Evolutionary conservation across 2,888 invertebrate species (phyloP).

Genomic region (Mesorhabditis sp.): DNA sequence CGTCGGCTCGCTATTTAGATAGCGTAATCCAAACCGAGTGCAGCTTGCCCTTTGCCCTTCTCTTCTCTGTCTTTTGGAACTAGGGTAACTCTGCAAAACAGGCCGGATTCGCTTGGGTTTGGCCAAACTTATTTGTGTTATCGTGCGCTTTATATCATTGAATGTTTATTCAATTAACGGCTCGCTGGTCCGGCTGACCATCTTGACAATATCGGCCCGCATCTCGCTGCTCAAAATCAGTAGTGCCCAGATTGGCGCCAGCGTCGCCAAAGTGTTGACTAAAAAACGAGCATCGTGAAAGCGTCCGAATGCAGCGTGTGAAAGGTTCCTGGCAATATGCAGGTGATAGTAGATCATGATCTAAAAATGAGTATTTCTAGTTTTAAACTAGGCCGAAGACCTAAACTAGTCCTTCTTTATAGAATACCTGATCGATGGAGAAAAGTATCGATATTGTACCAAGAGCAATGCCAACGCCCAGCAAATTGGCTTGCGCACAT

Average conservation of each 20-base stretch:
- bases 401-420: neutral
- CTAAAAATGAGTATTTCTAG: neutral
- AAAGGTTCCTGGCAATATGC: neutral
- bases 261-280: neutral
- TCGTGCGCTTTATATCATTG: no score
- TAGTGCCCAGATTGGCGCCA: neutral
- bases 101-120: no score
- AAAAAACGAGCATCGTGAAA: conserved; percentile 4
- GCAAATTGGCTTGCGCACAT: neutral
- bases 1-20: no score
- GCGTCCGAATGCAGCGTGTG: neutral
- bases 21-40: no score
- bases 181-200: no score
- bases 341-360: neutral
- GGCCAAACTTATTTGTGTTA: no score
- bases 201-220: neutral
- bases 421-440: neutral
- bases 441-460: neutral
- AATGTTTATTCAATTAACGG: no score
- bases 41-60: no score
- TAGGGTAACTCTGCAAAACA: no score
- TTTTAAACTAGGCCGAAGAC: neutral
- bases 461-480: neutral
- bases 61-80: no score
- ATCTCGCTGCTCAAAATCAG: neutral